Percentiles rank a stretch among this genome's conserved stretches.
Evolutionary conservation across 2,888 invertebrate species (phyloP).

Genomic region (Cyaniris semiargus): DNA sequence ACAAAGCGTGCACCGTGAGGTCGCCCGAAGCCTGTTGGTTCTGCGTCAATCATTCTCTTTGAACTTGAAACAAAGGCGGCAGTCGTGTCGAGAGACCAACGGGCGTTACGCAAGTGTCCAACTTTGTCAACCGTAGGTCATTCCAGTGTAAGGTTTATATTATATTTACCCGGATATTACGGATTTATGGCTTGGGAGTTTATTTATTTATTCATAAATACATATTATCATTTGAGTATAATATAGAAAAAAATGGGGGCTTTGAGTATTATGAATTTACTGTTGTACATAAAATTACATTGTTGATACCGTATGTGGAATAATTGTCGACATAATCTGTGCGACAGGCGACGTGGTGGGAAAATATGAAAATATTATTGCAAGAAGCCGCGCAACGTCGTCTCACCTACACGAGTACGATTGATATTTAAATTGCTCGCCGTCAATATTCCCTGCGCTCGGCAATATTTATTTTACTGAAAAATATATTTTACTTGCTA

Average conservation of each 20-base stretch:
- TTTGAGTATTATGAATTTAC: no score
- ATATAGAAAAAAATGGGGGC: no score
- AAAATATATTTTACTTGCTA: background rate
- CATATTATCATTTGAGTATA: no score
- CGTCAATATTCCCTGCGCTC: constrained; percentile 6
- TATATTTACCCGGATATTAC: background rate
- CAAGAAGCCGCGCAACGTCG: background rate
- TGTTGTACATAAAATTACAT: no score
- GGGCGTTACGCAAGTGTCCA: background rate
- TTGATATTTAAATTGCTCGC: constrained; percentile 10
- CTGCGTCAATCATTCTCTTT: constrained; percentile 16
- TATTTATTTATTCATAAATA: no score
- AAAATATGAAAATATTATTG: constrained; percentile 12
- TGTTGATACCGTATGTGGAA: background rate
- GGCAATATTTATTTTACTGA: background rate
- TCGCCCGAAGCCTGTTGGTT: constrained; percentile 17
- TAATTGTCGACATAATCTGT: background rate
- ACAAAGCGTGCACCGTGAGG: background rate
- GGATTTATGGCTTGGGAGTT: no score
- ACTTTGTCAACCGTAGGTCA: background rate
- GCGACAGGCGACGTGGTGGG: background rate
- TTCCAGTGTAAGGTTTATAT: background rate
- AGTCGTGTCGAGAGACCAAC: background rate
- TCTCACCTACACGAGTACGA: background rate
- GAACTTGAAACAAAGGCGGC: background rate